phyloP scores from a whole-genome alignment of 2,888 invertebrate genomes.

The Polyommatus iphigenia region DNA sequence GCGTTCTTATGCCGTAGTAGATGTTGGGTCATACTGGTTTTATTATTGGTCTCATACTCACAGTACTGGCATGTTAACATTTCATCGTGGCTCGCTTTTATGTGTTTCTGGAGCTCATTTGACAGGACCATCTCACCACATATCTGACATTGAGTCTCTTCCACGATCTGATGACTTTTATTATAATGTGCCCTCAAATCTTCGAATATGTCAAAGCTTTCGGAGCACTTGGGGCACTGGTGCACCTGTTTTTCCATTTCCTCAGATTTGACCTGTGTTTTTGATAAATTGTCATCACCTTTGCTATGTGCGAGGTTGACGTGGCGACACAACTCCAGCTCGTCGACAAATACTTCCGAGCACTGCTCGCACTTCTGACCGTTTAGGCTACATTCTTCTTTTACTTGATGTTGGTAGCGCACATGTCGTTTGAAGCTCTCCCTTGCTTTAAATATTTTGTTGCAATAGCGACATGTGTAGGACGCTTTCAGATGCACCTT shows the following conservation, averaged over 20 bases:
- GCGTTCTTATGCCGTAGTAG: slow-evolving; percentile 67
- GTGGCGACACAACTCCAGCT: slow-evolving; percentile 66
- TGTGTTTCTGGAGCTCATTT: slow-evolving; percentile 61
- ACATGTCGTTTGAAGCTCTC: slow-evolving; percentile 68
- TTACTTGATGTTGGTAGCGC: slow-evolving; percentile 58
- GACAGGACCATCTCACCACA: slow-evolving; percentile 62
- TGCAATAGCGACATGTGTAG: slow-evolving; percentile 64
- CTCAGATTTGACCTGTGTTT: slow-evolving; percentile 54
- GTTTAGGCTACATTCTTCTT: slow-evolving; percentile 42
- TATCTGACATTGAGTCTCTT: slow-evolving; percentile 65
- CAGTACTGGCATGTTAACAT: slow-evolving; percentile 62
- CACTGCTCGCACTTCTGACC: slow-evolving; percentile 65
- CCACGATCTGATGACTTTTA: slow-evolving; percentile 54
- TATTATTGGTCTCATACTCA: slow-evolving; percentile 60
- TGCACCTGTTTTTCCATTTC: slow-evolving; percentile 55
- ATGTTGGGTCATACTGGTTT: slow-evolving; percentile 67
- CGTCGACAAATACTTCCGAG: slow-evolving; percentile 58
- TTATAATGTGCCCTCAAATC: slow-evolving; percentile 61
- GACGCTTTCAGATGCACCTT: slow-evolving; percentile 68
- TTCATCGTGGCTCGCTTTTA: slow-evolving; percentile 55
- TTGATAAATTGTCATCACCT: slow-evolving; percentile 38
- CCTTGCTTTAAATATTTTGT: slow-evolving; percentile 65
- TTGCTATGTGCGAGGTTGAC: slow-evolving; percentile 54
- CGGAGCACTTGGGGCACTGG: slow-evolving; percentile 66
- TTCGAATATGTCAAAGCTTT: slow-evolving; percentile 57